phyloP scores from a whole-genome alignment of 2,113 vertebrate genomes.

The Myotis davidii region DNA sequence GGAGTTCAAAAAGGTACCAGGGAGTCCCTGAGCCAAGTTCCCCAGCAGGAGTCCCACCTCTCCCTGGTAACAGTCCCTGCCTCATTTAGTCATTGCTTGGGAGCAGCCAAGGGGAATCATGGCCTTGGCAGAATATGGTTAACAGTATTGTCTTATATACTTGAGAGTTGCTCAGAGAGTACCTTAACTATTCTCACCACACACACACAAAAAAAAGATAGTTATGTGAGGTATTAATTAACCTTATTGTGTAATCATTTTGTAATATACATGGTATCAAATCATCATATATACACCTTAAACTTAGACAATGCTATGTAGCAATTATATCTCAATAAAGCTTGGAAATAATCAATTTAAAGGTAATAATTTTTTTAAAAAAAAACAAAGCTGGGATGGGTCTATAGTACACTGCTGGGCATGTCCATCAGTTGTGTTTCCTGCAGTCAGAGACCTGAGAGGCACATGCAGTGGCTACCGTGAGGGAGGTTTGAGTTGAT shows the following conservation, averaged over 20 bases:
- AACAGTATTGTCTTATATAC: not conserved
- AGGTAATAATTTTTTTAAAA: not conserved
- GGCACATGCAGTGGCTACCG: accelerated
- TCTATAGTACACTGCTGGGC: not conserved
- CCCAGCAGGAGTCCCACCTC: not conserved
- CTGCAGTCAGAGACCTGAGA: not conserved
- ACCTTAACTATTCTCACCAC: not conserved
- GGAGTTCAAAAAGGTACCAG: not conserved
- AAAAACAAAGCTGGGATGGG: not conserved
- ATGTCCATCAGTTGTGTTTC: not conserved
- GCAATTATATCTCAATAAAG: not conserved
- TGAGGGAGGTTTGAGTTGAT: not conserved
- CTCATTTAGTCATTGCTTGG: not conserved
- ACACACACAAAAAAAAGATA: not conserved
- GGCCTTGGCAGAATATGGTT: not conserved
- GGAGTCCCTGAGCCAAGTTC: not conserved
- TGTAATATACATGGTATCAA: not conserved
- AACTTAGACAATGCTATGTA: not conserved
- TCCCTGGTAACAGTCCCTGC: not conserved
- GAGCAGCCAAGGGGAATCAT: not conserved
- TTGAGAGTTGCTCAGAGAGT: not conserved
- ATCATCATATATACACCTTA: not conserved
- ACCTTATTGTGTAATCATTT: not conserved
- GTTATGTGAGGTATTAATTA: not conserved
- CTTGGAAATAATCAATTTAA: not conserved